Conservation (phyloP, 1,140 invertebrate genomes). For the Heliothis virescens region DNA sequence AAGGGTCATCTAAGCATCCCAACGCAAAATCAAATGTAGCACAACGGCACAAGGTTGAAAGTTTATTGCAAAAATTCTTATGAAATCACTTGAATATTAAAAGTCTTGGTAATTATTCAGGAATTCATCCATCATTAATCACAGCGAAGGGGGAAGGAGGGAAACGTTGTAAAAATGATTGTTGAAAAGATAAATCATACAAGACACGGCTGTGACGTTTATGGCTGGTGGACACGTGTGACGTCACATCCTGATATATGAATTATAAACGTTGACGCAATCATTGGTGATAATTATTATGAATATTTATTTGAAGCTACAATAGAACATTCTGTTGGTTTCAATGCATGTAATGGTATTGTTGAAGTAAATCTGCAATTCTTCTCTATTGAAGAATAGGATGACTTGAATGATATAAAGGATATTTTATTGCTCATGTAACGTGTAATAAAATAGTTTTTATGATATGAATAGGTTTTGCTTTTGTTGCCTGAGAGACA, state of each 20-base stretch:
- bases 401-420: constrained; percentile 3
- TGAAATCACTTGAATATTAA: constrained; percentile 85
- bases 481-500: too few species aligned
- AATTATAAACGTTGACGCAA: constrained; percentile 51
- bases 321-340: constrained; percentile 1
- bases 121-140: constrained; percentile 86
- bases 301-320: constrained; percentile 59
- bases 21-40: constrained; percentile 67
- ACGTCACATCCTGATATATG: constrained; percentile 66
- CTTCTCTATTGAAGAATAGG: not conserved
- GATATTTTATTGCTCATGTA: not conserved
- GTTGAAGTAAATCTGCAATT: not conserved
- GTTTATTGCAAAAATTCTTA: constrained; percentile 48
- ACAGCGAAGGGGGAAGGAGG: constrained; percentile 75
- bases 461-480: too few species aligned
- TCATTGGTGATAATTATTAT: constrained; percentile 63
- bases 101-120: constrained; percentile 86
- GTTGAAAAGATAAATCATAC: constrained; percentile 84
- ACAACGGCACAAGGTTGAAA: constrained; percentile 55
- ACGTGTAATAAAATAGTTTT: not conserved
- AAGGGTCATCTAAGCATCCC: constrained; percentile 77
- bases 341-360: constrained; percentile 3
- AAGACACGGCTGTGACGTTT: constrained; percentile 78
- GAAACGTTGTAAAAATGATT: constrained; percentile 84
- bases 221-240: constrained; percentile 64